Conservation (phyloP, 64 coral and sea anemone species). For the Stichodactyla helianthus region DNA sequence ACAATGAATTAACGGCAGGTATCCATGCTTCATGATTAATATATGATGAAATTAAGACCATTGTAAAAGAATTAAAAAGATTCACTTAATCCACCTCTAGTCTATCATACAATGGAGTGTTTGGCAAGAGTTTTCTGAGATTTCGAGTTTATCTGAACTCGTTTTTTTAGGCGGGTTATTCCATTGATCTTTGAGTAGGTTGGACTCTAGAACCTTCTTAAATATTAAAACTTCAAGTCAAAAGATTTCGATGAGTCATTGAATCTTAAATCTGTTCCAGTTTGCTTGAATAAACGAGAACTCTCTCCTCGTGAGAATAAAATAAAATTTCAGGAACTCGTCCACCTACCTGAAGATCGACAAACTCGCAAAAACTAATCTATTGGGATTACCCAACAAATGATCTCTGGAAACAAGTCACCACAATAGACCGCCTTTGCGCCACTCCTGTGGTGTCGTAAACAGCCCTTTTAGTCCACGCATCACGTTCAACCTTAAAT, state of each 20-base stretch:
- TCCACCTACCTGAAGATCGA: not conserved
- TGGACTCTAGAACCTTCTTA: not conserved
- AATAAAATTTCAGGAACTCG: not conserved
- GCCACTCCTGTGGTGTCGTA: not conserved
- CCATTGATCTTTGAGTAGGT: not conserved
- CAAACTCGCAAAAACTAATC: not conserved
- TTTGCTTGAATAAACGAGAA: not conserved
- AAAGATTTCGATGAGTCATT: not conserved
- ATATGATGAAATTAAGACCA: not conserved
- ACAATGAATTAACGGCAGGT: not conserved
- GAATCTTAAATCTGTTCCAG: not conserved
- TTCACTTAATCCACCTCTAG: not conserved
- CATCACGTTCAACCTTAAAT: not conserved
- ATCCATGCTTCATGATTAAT: not conserved
- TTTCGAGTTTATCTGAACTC: not conserved
- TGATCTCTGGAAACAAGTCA: not conserved
- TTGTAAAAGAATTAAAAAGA: not conserved
- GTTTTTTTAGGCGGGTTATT: not conserved
- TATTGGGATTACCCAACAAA: not conserved
- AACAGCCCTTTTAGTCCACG: not conserved
- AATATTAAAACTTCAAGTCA: slow-evolving; percentile 7
- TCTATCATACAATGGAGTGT: not conserved
- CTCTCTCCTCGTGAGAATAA: not conserved
- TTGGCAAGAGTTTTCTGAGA: not conserved
- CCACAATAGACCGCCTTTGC: not conserved